phyloP scores from a whole-genome alignment of 2,888 invertebrate species.

The Aphodius sticticus region DNA sequence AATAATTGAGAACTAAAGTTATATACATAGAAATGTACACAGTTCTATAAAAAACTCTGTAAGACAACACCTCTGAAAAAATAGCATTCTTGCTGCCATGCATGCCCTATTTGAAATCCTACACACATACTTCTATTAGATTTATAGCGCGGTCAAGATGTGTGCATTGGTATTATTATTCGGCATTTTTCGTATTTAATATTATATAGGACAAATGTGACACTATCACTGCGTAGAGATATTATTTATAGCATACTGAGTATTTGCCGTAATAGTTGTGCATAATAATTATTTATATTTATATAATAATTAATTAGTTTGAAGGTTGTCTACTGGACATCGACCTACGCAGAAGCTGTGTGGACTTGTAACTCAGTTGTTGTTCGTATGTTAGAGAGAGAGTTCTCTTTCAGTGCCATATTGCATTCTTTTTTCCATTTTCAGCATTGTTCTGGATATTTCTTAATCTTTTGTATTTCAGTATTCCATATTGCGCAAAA shows the following conservation, averaged over 20 bases:
- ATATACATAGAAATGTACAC: too few relatives aligned
- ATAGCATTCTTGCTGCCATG: background rate
- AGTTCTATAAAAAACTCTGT: too few relatives aligned
- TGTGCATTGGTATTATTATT: background rate
- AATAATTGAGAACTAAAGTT: too few relatives aligned
- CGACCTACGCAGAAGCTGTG: background rate
- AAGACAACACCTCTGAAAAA: too few relatives aligned
- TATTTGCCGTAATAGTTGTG: background rate
- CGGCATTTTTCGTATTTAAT: background rate
- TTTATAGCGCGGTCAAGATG: background rate
- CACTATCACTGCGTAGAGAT: background rate
- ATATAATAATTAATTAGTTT: background rate
- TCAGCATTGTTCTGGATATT: too few relatives aligned
- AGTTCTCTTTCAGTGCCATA: background rate
- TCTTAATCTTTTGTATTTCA: too few relatives aligned
- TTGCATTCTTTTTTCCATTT: background rate
- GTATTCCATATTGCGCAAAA: too few relatives aligned
- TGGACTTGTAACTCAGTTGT: background rate
- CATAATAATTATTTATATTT: background rate
- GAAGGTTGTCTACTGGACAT: background rate
- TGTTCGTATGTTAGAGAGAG: background rate
- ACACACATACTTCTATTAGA: background rate
- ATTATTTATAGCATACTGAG: background rate
- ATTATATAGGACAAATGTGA: background rate
- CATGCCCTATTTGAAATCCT: background rate